Evolutionary conservation across 2,888 invertebrate species (phyloP).

Genomic region (Ptychoptera albimana): DNA sequence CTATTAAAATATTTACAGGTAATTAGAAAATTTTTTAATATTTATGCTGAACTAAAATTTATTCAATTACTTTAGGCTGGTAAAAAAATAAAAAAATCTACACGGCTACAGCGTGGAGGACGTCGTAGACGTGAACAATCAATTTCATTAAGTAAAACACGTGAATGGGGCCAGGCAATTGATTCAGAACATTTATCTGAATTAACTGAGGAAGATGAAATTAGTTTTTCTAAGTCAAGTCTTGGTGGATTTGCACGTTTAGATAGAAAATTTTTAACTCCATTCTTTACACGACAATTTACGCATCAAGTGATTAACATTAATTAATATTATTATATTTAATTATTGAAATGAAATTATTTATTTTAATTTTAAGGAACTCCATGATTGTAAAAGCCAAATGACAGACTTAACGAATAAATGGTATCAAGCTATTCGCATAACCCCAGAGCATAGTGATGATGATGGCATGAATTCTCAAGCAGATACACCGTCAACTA

Average conservation of each 20-base stretch:
- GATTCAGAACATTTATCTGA: conserved; percentile 89
- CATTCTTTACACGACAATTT: conserved; percentile 90
- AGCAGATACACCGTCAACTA: conserved; percentile 1
- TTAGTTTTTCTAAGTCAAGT: conserved; percentile 58
- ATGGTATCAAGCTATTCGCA: conserved; percentile 92
- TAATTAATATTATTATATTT: conserved; percentile 19
- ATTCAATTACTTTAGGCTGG: conserved; percentile 14
- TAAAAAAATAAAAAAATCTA: conserved; percentile 21
- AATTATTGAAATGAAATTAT: conserved; percentile 26
- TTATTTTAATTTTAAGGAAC: conserved; percentile 36
- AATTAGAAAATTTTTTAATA: conserved; percentile 12
- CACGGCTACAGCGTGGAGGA: conserved; percentile 22
- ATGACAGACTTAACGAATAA: conserved; percentile 93
- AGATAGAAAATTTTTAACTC: conserved; percentile 86
- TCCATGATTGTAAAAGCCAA: conserved; percentile 90
- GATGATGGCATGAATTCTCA: conserved; percentile 41
- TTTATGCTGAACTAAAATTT: too few species aligned
- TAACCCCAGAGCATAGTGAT: conserved; percentile 73
- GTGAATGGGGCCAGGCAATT: conserved; percentile 92
- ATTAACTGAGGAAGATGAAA: conserved; percentile 84
- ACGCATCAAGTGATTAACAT: conserved; percentile 55
- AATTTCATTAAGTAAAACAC: conserved; percentile 90
- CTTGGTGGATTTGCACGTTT: conserved; percentile 78
- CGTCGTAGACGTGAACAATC: conserved; percentile 55
- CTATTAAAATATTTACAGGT: conserved; percentile 77